Conservation (phyloP, 2,113 vertebrate species). For the Crotophaga sulcirostris region DNA sequence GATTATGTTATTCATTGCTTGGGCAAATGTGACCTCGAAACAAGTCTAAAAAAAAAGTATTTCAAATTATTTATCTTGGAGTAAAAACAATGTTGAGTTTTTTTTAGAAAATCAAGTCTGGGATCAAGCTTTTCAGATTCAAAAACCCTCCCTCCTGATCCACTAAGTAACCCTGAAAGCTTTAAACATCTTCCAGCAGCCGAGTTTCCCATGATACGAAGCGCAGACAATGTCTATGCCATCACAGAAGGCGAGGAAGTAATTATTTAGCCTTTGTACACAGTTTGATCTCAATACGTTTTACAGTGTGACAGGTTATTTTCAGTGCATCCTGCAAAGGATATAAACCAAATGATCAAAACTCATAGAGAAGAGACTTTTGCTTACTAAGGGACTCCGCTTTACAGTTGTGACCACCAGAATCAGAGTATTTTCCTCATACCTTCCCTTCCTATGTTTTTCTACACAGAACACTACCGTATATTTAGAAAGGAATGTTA, state of each 20-base stretch:
- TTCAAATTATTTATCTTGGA: background rate
- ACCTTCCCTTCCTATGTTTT: background rate
- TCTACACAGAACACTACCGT: background rate
- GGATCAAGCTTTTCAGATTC: background rate
- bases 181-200: background rate
- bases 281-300: background rate
- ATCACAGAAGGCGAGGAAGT: background rate
- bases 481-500: background rate
- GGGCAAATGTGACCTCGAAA: rapidly evolving
- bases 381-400: background rate
- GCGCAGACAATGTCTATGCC: rapidly evolving
- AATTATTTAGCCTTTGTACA: background rate
- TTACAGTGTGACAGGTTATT: background rate
- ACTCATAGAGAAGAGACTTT: background rate
- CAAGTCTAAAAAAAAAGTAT: background rate
- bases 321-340: background rate
- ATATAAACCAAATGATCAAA: background rate
- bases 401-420: background rate
- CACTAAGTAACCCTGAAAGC: background rate
- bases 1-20: background rate
- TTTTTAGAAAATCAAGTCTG: background rate
- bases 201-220: background rate
- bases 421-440: background rate
- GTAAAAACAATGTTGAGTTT: background rate
- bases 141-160: background rate